Evolutionary conservation across 2,113 vertebrate species (phyloP).

Genomic region (Vulpes ferrilata): DNA sequence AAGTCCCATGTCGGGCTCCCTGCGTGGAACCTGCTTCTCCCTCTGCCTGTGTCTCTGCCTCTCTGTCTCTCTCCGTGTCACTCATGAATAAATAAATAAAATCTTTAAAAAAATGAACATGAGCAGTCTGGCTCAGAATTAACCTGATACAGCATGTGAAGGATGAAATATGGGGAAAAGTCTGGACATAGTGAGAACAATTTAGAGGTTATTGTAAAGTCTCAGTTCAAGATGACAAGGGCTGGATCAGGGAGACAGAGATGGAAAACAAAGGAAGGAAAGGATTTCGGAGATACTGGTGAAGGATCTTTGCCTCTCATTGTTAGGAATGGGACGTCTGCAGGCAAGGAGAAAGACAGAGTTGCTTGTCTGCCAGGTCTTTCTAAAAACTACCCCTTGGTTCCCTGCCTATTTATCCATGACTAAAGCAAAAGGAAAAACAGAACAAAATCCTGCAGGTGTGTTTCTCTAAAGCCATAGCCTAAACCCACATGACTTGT

Average conservation of each 20-base stretch:
- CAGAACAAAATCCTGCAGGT: slow-evolving; percentile 26
- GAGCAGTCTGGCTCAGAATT: slow-evolving; percentile 40
- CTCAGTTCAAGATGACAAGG: not conserved
- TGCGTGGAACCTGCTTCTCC: no score
- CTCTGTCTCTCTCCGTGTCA: no score
- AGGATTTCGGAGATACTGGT: not conserved
- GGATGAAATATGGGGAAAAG: not conserved
- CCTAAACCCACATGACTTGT: slow-evolving; percentile 47
- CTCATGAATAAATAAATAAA: no score
- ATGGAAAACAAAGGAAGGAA: not conserved
- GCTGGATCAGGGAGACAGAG: not conserved
- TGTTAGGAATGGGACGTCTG: not conserved
- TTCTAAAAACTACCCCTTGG: not conserved
- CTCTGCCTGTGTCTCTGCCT: no score
- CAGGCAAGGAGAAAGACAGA: slow-evolving; percentile 7
- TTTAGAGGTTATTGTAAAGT: slow-evolving; percentile 6
- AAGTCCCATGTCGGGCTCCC: no score
- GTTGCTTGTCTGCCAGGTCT: not conserved
- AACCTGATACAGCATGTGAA: slow-evolving; percentile 21
- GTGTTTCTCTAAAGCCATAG: slow-evolving; percentile 53
- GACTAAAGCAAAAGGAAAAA: slow-evolving; percentile 31
- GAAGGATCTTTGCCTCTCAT: not conserved
- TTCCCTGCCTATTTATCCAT: slow-evolving; percentile 11
- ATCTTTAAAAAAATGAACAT: not conserved
- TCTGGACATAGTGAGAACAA: not conserved